Evolutionary conservation across 2,888 invertebrate genomes (phyloP).

Genomic region (Mythimna albipuncta): DNA sequence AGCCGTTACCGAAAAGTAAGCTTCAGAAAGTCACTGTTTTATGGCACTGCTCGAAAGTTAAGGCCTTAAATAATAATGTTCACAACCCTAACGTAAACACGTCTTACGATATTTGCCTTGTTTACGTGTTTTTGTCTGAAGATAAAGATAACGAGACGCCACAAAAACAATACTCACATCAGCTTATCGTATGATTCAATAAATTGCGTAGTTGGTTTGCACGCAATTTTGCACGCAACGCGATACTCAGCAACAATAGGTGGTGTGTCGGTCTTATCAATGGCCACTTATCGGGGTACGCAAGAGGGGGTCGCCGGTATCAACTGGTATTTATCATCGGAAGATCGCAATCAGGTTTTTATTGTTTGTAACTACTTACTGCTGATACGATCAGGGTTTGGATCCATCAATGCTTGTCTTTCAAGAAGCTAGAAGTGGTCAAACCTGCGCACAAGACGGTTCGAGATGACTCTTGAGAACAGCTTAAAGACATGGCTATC

Average conservation of each 20-base stretch:
- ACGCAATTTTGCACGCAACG: constrained; percentile 37
- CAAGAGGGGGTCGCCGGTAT: constrained; percentile 11
- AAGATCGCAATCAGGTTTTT: constrained; percentile 22
- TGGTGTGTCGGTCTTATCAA: constrained; percentile 30
- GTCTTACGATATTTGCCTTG: constrained; percentile 10
- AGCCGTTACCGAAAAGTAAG: too few species aligned
- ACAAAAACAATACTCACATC: constrained; percentile 13
- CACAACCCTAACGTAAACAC: constrained; percentile 8
- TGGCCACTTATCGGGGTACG: constrained; percentile 30
- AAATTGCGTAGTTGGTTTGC: constrained; percentile 41
- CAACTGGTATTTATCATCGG: constrained; percentile 28
- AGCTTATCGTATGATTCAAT: constrained; percentile 55
- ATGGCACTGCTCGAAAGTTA: too few species aligned
- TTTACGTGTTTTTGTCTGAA: constrained; percentile 29
- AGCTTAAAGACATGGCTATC: background rate
- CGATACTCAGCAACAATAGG: constrained; percentile 19
- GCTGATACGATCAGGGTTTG: constrained; percentile 11
- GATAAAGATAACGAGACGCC: constrained; percentile 39
- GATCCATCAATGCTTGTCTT: background rate
- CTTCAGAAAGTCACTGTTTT: too few species aligned
- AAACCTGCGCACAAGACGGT: background rate
- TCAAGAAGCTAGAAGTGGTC: background rate
- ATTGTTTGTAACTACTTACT: constrained; percentile 1
- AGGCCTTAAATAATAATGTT: constrained; percentile 10
- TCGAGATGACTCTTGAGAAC: background rate